Base-by-base conservation (phyloP, 2,888 invertebrate genomes). In the Ichneumoninae sp. region DNA sequence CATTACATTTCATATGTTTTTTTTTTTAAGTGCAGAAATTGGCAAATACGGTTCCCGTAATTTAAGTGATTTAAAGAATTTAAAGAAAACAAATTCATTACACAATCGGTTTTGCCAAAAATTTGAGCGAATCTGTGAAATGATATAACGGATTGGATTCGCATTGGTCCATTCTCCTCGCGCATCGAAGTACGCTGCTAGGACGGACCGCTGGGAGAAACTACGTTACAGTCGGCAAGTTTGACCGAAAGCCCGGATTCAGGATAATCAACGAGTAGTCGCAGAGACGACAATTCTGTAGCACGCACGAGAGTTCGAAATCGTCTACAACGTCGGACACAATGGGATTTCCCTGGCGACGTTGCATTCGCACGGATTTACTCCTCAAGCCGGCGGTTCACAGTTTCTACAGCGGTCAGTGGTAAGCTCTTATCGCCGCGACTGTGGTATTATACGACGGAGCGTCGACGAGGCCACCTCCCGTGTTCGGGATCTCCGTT, bases 261-360 rank as follows among this genome's bases (percentile, higher is more conserved):
- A 4, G n/a, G 33, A 33, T 57, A 57, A 57, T 26, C 57, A 70
- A 70, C 7, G 22, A 52, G 30, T 33, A 4, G 7, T 16, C 19
- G 19, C 30, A 10, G n/a, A 47, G 44, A 47, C 52, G 57, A 57
- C 57, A 74, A 83, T 63, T 83, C 47, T 40, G 65, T 79, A 22
- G 54, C 63, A 47, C 65, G 26, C 68, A 69, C 47, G 74, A 52
- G 63, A 65, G 47, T 74, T 68, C 26, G 69, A 65, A 33, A 83
- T 74, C 54, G 44, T 74, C 54, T 33, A 54, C 69, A 40, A 74
- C 63, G 60, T 65, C 70, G 19, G 65, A 65, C 47, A 76, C 71
- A 76, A 83, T 70, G 69, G 73, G 74, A 57, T 84, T 77, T 84
- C 84, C 84, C 84, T 65, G 26, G 73, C 33, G 84, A 84, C 73